Percentiles rank a stretch among this genome's conserved stretches.
Conservation (phyloP, 37 sponge, comb jelly and placozoan species). For the Bolinopsis microptera region DNA sequence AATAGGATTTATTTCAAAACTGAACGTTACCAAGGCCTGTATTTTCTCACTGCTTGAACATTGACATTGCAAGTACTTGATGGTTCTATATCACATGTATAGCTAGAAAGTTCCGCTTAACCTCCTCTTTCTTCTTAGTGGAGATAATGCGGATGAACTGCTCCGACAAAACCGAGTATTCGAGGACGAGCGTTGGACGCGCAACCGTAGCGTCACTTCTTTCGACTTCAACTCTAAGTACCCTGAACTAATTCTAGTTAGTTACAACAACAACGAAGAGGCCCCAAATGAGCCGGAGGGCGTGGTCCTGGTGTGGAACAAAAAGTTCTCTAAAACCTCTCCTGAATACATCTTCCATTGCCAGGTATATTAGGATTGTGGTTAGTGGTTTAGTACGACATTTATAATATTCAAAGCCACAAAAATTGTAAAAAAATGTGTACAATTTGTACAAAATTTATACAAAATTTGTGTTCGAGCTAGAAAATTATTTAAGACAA, state of each 20-base stretch:
- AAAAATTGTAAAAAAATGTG: too few species aligned
- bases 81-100: not conserved
- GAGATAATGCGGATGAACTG: conserved; percentile 68
- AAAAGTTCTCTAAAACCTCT: conserved; percentile 83
- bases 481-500: too few species aligned
- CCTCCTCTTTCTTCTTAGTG: conserved; percentile 65
- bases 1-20: too few species aligned
- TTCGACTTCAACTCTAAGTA: conserved; percentile 72
- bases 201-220: conserved; percentile 79
- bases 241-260: conserved; percentile 83
- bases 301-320: conserved; percentile 92
- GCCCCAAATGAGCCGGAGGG: conserved; percentile 90
- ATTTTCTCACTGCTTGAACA: too few species aligned
- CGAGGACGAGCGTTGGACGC: conserved; percentile 86
- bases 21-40: too few species aligned
- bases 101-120: not conserved
- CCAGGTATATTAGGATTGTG: too few species aligned
- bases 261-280: conserved; percentile 79
- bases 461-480: too few species aligned
- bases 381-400: too few species aligned
- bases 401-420: too few species aligned
- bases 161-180: conserved; percentile 76
- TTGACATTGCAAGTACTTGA: not conserved
- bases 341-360: conserved; percentile 97
- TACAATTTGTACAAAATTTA: too few species aligned